phyloP scores from a whole-genome alignment of 1,140 invertebrate species.

The Solen grandis region DNA sequence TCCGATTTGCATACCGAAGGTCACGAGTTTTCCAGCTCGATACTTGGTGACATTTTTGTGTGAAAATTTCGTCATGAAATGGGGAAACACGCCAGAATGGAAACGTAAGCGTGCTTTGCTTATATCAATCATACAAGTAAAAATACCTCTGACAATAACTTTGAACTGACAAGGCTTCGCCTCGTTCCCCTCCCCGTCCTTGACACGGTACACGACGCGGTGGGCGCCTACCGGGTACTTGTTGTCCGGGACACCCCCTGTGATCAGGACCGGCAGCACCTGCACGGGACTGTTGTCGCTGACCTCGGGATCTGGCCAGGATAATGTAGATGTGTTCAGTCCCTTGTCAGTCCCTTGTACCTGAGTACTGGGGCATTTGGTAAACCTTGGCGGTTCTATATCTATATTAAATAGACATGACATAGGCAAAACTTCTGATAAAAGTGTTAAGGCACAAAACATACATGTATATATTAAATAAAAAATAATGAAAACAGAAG shows the following conservation, averaged over 20 bases:
- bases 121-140: too few species aligned
- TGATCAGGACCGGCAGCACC: background rate
- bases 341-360: slow-evolving; percentile 5
- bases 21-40: too few species aligned
- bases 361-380: slow-evolving; percentile 2
- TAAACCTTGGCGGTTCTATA: slow-evolving; percentile 11
- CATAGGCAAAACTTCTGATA: too few species aligned
- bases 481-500: too few species aligned
- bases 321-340: slow-evolving; percentile 5
- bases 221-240: background rate
- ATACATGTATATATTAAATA: too few species aligned
- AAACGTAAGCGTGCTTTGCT: background rate
- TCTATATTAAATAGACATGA: background rate
- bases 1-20: too few species aligned
- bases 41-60: too few species aligned
- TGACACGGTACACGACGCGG: background rate
- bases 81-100: background rate
- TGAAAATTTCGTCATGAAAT: too few species aligned
- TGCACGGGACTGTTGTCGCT: slow-evolving; percentile 20
- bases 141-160: slow-evolving; percentile 37
- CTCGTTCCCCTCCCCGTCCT: slow-evolving; percentile 3
- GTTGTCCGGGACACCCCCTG: background rate
- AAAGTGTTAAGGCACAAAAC: too few species aligned
- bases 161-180: slow-evolving; percentile 3
- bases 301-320: background rate